Conservation (phyloP, 2,888 invertebrate species). For the Morpho deidamia region DNA sequence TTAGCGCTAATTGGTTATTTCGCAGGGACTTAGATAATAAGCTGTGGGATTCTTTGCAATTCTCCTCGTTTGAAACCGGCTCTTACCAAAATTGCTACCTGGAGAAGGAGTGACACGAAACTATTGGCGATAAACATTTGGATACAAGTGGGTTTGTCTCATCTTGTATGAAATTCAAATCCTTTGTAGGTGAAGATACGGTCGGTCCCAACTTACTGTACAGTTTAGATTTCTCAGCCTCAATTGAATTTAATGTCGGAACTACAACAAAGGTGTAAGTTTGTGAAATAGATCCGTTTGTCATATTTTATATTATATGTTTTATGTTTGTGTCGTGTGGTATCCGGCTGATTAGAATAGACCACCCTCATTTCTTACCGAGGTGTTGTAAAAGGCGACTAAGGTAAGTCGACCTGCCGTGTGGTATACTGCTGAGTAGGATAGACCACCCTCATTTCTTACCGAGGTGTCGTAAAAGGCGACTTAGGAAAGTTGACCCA, state of each 20-base stretch:
- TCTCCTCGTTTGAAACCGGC: conserved; percentile 8
- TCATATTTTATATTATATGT: conserved; percentile 11
- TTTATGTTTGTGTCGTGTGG: not conserved
- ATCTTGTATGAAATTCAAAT: conserved; percentile 72
- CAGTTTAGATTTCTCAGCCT: conserved; percentile 62
- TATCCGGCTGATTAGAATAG: too few species aligned
- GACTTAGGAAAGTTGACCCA: too few species aligned
- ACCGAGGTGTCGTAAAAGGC: too few species aligned
- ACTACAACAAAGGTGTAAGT: conserved; percentile 35
- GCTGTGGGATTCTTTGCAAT: conserved; percentile 14
- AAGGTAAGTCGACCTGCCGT: too few species aligned
- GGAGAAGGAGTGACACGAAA: conserved; percentile 26
- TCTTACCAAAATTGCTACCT: conserved; percentile 14
- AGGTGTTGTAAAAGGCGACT: too few species aligned
- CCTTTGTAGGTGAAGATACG: conserved; percentile 63
- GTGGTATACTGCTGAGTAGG: too few species aligned
- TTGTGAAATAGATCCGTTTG: conserved; percentile 32
- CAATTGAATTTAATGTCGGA: conserved; percentile 59
- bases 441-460: too few species aligned
- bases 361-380: too few species aligned
- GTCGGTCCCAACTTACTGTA: conserved; percentile 62
- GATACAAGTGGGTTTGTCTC: conserved; percentile 56
- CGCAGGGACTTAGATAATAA: conserved; percentile 16
- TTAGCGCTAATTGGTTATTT: conserved; percentile 21
- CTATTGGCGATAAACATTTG: conserved; percentile 55